Evolutionary conservation across 2,113 vertebrate species (phyloP), one percentile per base, ranked within the genome.

Genomic region (Ovibos moschatus): DNA sequence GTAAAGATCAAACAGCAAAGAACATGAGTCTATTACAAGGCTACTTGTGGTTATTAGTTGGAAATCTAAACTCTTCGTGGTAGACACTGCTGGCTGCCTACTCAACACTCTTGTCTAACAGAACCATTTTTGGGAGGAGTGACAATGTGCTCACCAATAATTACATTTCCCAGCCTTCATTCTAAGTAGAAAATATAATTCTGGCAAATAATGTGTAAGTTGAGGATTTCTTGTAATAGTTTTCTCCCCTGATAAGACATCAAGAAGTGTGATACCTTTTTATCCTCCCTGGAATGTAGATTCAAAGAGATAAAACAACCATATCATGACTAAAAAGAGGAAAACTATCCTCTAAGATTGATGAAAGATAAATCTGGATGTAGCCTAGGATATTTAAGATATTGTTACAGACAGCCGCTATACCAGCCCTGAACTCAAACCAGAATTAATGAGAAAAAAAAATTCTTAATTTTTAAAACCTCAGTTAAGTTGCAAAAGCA

Each of bases 361-460:
- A 91, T 36, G 23, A 86, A 67, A 86, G 19, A 57, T 30, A 92
- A 88, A 79, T 89, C 14, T 85, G 27, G 64, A 51, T 67, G 50
- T 33, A 89, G 78, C 40, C 55, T 17, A 57, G 67, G 85, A 43
- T 60, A 79, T 51, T 58, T 78, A 84, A 88, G n/a, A 55, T 87
- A 84, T 23, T 47, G 33, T 40, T n/a, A 40, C 7, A 95, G 50
- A 30, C 7, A 95, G 64, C 51, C 71, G 79, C 64, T 89, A 28
- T 12, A 85, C 36, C 6, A 84, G 43, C 81, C 64, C 64, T 58
- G 15, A 95, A 58, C 40, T 57, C 64, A 95, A 3, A 79, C 2
- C 40, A 93, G 28, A 89, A 47, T 82, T 91, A 87, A 91, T 36
- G 40, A 96, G 83, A 92, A 76, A 83, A 71, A 91, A 94, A 11